Conservation (phyloP, 2,797 vertebrate species). For the Gorsachius magnificus region DNA sequence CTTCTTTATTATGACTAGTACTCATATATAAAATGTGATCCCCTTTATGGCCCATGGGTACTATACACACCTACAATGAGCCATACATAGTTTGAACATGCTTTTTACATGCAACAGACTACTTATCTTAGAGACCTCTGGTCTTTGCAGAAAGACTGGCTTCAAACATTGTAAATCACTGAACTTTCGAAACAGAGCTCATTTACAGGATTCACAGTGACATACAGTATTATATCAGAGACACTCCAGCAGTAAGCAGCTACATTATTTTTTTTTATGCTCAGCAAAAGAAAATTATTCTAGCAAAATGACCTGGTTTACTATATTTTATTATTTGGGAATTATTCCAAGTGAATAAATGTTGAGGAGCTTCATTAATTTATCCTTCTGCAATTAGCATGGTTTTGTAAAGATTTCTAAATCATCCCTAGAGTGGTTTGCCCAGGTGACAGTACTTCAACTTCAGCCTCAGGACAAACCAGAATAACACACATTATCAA, state of each 20-base stretch:
- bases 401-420: neutral
- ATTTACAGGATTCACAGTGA: neutral
- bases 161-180: neutral
- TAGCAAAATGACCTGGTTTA: neutral
- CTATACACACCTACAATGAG: neutral
- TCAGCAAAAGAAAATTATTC: neutral
- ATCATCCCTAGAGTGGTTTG: neutral
- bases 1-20: neutral
- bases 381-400: neutral
- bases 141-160: neutral
- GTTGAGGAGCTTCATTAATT: neutral
- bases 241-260: neutral
- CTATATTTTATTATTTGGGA: neutral
- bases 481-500: neutral
- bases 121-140: neutral
- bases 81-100: neutral
- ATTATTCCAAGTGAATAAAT: constrained; percentile 6
- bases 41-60: neutral
- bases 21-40: neutral
- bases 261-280: neutral
- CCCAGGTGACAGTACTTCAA: neutral
- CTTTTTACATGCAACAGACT: neutral
- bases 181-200: neutral
- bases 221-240: neutral
- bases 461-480: neutral